Base-by-base conservation (phyloP, 2,888 invertebrate genomes). In the Xiphydria camelus region DNA sequence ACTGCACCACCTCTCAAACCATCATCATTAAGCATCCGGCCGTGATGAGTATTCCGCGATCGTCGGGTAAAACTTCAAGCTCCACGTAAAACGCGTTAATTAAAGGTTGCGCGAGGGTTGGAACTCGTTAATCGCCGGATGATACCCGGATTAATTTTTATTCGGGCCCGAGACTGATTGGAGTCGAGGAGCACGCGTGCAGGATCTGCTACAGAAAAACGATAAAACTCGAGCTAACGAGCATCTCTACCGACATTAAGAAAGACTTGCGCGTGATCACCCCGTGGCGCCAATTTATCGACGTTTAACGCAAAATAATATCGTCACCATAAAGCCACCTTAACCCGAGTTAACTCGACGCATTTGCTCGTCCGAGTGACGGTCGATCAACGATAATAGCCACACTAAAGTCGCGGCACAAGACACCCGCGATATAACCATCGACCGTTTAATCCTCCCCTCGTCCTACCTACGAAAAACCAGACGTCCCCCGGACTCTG, bases 241-340 rank as follows among this genome's bases (percentile, higher is more conserved):
- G n/a, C n/a, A n/a, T n/a, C n/a, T n/a, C 29, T 29, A 29, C 29
- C 29, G 7, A 29, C 29, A 29, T 29, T 29, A 29, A 29, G 15
- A 14, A 14, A 29, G 7, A 29, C 29, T 9, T 29, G 29, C 5
- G 29, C 12, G 29, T 7, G 2, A 14, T 9, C 15, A 9, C 12
- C 9, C 22, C 12, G 10, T 6, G 56, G 45, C 54, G 59, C 55
- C 62, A 62, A 62, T 65, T 65, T 55, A 61, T 53, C 57, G 54
- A 53, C 59, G 58, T 61, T 65, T 59, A 65, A 57, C 59, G 57
- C 57, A 57, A 64, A 62, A 62, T 61, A 64, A 64, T 57, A 59
- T 62, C 57, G 52, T 41, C 52, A 55, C 59, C 56, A 62, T 64
- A 64, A 65, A 65, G 62, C 58, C 59, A 57, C 62, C 60, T 61